Evolutionary conservation across 2,797 vertebrate genomes (phyloP), one percentile per base, ranked within the genome.

Genomic region (Choloepus didactylus): DNA sequence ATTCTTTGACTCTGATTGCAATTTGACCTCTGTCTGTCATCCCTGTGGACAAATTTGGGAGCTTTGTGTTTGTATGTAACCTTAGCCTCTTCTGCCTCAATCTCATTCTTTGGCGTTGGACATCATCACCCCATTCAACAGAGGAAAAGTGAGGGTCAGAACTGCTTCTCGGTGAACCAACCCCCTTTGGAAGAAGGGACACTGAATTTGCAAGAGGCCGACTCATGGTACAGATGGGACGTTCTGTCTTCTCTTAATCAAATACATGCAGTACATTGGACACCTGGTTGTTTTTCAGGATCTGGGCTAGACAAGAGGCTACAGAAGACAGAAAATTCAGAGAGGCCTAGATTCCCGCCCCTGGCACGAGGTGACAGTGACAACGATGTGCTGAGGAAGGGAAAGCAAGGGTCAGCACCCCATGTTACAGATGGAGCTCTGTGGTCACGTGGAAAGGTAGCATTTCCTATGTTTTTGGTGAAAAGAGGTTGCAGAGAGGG

Each of bases 211-310:
- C 21, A 69, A 41, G 80, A 69, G 6, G 27, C 73, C 60, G 2
- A 60, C 27, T 66, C 69, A 11, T 3, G 25, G 21, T 66, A 11
- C 38, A 62, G 19, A 19, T 14, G 15, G 25, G 29, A 66, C 54
- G 31, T 23, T 83, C 19, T 35, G 2, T 21, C 27, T 86, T 84
- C 51, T 89, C 81, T 62, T 38, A 31, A 35, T 46, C 67, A 69
- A 5, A 18, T 54, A 10, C 1, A 35, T 46, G 12, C 2, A 35
- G 12, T 18, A 31, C 64, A 1, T 0, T 1, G 21, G 54, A 64
- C 25, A 25, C 12, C 64, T 66, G 23, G 41, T 31, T 18, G 23
- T 16, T 72, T 35, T 86, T 19, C n/a, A 75, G 69, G 23, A 29
- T 67, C 73, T 82, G 72, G 25, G 11, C n/a, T 51, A 9, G 38